A percentile compares a stretch with the other conserved stretches of the same genome.
These are phyloP conservation scores for Calonectris borealis DNA, from an alignment of 2,113 vertebrate species.

Conservation along the genomic window DNA sequence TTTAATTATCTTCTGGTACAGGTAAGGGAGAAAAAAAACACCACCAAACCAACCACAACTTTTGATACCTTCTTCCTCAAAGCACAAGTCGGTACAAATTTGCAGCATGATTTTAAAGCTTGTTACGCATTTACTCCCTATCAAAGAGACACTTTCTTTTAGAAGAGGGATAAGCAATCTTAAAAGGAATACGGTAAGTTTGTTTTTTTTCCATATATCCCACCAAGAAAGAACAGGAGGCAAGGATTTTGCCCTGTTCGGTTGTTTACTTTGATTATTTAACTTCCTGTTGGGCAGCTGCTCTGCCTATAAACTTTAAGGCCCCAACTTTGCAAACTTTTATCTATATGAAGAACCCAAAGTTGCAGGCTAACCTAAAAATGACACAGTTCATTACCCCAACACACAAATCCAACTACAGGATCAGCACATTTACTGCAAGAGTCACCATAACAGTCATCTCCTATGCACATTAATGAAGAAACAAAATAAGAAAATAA, in stretches of 20 bases:
- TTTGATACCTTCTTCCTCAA: background rate
- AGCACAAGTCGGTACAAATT: background rate
- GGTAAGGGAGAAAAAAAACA: background rate
- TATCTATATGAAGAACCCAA: background rate
- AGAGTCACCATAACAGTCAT: no score
- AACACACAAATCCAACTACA: background rate
- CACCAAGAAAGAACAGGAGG: background rate
- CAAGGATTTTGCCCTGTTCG: background rate
- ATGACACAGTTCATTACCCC: accelerated
- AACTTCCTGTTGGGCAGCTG: background rate
- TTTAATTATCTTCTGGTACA: background rate
- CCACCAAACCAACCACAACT: background rate
- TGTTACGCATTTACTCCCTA: background rate
- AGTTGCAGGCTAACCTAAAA: background rate
- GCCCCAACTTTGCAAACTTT: background rate
- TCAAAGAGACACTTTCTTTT: accelerated
- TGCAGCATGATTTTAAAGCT: background rate
- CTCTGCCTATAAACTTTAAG: background rate
- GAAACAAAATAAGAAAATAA: background rate
- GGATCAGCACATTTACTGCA: background rate
- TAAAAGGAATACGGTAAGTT: accelerated
- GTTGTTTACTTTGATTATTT: background rate
- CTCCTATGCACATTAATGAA: accelerated
- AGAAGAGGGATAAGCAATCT: background rate
- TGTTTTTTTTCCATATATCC: background rate